These are phyloP conservation scores for Colistium nudipinnis DNA, from an alignment of 2,113 vertebrate genomes.

Conservation along the genomic window DNA sequence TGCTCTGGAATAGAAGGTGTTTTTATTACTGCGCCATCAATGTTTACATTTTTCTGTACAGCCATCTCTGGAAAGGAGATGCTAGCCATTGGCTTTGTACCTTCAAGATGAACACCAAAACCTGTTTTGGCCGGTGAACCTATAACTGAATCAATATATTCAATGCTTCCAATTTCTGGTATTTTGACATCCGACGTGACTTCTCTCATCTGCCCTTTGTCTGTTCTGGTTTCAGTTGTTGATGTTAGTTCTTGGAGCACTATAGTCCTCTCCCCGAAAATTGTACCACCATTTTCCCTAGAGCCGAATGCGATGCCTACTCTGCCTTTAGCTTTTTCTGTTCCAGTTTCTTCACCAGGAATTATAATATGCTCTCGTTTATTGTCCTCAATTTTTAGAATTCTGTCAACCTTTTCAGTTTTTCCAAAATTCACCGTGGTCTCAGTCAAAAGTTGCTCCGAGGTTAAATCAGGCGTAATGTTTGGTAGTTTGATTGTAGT, in stretches of 20 bases:
- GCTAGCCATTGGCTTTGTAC: not conserved
- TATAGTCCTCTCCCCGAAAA: conserved; percentile 40
- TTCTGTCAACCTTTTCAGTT: conserved; percentile 33
- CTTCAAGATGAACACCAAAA: conserved; percentile 28
- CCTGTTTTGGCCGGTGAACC: conserved; percentile 27
- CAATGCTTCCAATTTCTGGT: conserved; percentile 38
- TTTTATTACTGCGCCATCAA: conserved; percentile 28
- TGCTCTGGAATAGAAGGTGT: conserved; percentile 25
- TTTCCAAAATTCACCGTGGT: conserved; percentile 44
- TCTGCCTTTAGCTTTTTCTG: not conserved
- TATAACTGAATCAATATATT: conserved; percentile 56
- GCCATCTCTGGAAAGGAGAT: conserved; percentile 14
- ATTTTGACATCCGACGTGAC: conserved; percentile 34
- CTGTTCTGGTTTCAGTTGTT: conserved; percentile 22
- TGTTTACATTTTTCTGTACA: conserved; percentile 10
- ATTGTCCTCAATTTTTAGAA: conserved; percentile 19
- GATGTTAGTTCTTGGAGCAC: conserved; percentile 27
- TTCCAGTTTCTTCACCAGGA: conserved; percentile 40
- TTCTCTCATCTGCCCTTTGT: conserved; percentile 8
- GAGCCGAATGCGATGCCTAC: not conserved
- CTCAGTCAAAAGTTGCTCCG: conserved; percentile 54
- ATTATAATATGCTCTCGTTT: conserved; percentile 55
- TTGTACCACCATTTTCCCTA: conserved; percentile 22
- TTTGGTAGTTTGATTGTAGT: conserved; percentile 67
- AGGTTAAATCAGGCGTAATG: conserved; percentile 43